Evolutionary conservation across 2,797 vertebrate genomes (phyloP), one percentile per base, ranked within the genome.

Genomic region (Melanogrammus aeglefinus): DNA sequence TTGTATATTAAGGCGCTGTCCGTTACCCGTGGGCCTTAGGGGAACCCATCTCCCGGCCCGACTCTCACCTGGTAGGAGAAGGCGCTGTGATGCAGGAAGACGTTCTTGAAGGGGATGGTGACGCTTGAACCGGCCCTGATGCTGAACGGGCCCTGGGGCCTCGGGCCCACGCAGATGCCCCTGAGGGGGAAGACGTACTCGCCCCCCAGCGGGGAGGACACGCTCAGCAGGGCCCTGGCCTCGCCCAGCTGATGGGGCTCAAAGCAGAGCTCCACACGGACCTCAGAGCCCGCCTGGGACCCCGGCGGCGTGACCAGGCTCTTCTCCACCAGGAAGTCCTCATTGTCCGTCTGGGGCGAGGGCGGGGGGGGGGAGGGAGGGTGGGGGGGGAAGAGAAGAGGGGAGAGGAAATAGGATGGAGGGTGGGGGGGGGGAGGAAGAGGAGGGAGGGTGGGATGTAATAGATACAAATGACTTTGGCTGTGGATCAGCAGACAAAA

Each of bases 61-160:
- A 2, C 71, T 44, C 74, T 75, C 79, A 92, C 91, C 0, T 82
- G 81, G 80, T 89, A 94, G 76, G 91, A 93, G 86, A 95, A 97
- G 36, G 88, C 35, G 88, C 91, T 4, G 90, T 72, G 51, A 33
- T 95, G 93, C 6, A 83, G 84, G 90, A 98, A 97, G 24, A 96
- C 29, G 0, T 97, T 99, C 84, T 96, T 98, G 90, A 98, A 98
- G 73, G 94, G 91, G 82, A 98, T 96, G 35, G 87, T 36, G 29
- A 92, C 14, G 76, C 8, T 94, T 84, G 80, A 82, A 0, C 96
- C 92, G 0, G 92, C 83, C 72, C 79, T 92, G 83, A 98, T 88
- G 76, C 76, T 76, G 74, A 96, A 92, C 0, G 95, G 96, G 0
- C 97, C 96, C 81, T 97, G 96, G 0, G 96, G 92, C 84, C 95